Evolutionary conservation across 1,140 invertebrate species (phyloP).

Genomic region (Bicyclus anynana): DNA sequence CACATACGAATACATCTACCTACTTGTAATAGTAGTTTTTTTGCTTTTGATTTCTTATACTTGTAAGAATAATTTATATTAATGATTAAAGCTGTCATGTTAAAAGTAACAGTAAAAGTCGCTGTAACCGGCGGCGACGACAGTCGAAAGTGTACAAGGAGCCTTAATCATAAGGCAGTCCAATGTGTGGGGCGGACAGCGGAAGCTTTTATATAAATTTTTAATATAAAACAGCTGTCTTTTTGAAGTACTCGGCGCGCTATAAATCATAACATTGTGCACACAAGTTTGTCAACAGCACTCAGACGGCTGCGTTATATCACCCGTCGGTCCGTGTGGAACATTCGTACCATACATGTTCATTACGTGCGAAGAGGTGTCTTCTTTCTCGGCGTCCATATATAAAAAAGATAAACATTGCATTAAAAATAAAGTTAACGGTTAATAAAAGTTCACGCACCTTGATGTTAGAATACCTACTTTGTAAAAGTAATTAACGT

Average conservation of each 20-base stretch:
- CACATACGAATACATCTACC: no score
- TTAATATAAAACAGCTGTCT: conserved; percentile 22
- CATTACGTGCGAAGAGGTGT: background rate
- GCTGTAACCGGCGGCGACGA: no score
- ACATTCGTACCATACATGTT: background rate
- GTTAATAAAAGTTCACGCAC: background rate
- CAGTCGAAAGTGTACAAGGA: no score
- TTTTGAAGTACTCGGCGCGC: conserved; percentile 16
- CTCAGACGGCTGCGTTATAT: conserved; percentile 11
- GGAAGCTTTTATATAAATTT: conserved; percentile 19
- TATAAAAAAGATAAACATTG: background rate
- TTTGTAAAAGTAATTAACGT: no score
- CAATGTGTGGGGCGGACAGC: background rate
- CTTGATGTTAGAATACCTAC: background rate
- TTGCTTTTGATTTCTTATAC: no score
- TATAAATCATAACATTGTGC: conserved; percentile 21
- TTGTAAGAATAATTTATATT: no score
- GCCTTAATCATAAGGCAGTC: background rate
- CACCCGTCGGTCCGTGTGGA: background rate
- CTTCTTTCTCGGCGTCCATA: background rate
- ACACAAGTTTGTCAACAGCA: conserved; percentile 19
- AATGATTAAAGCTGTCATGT: no score
- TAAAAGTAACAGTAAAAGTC: no score
- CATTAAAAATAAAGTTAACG: background rate
- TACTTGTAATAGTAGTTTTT: no score